phyloP scores from a whole-genome alignment of 2,113 vertebrate species.

The Bubo blakistoni region DNA sequence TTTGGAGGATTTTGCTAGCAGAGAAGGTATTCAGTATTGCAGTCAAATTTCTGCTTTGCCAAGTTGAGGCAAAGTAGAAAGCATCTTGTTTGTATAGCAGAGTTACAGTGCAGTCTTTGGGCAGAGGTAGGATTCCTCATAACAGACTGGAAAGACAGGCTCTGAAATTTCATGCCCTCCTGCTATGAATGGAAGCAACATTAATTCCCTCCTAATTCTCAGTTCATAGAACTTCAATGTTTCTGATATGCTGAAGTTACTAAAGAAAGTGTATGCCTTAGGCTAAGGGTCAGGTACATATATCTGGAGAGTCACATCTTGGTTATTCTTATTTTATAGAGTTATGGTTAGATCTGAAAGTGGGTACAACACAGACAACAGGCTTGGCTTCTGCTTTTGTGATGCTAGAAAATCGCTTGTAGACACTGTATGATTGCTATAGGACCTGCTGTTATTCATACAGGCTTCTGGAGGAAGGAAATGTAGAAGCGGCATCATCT shows the following conservation, averaged over 20 bases:
- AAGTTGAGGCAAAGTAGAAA: background rate
- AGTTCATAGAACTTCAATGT: background rate
- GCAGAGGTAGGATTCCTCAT: background rate
- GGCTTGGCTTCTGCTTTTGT: background rate
- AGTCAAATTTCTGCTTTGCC: background rate
- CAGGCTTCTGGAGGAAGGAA: conserved; percentile 92
- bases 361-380: background rate
- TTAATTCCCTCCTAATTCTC: background rate
- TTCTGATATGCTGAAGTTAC: background rate
- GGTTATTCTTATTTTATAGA: background rate
- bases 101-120: background rate
- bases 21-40: background rate
- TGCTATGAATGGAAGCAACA: background rate
- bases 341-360: background rate
- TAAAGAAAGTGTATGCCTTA: background rate
- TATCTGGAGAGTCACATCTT: background rate
- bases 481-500: conserved; percentile 86
- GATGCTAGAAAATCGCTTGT: background rate
- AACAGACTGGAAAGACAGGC: background rate
- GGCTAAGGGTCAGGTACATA: background rate
- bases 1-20: background rate
- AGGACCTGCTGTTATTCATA: conserved; percentile 23
- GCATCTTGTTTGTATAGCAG: background rate
- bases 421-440: background rate
- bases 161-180: background rate